These are phyloP conservation scores for Alviniconcha strummeri DNA, from an alignment of 2,888 invertebrate genomes.

Conservation along the genomic window DNA sequence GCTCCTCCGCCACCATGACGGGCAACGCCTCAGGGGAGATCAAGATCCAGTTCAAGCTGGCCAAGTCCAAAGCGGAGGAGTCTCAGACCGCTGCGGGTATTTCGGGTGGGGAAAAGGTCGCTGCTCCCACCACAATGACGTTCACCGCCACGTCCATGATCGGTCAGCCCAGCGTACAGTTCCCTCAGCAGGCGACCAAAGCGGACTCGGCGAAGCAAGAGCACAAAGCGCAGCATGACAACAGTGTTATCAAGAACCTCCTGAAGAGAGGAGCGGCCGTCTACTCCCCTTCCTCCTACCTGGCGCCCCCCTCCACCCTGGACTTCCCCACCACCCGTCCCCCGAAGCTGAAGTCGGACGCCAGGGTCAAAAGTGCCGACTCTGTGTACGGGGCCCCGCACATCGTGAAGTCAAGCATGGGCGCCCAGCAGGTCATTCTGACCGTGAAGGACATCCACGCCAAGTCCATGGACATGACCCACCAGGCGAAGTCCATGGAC, in stretches of 20 bases:
- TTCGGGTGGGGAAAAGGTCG: background rate
- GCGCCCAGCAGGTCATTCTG: conserved; percentile 31
- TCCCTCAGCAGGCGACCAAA: conserved; percentile 16
- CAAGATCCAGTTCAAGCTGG: conserved; percentile 59
- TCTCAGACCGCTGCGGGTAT: background rate
- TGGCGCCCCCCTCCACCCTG: background rate
- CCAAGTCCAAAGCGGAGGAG: conserved; percentile 36
- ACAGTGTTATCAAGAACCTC: conserved; percentile 83
- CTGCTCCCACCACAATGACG: background rate
- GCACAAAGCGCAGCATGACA: conserved; percentile 77
- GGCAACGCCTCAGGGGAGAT: conserved; percentile 52
- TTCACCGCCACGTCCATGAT: conserved; percentile 23
- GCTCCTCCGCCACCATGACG: conserved; percentile 27
- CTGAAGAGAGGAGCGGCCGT: conserved; percentile 78
- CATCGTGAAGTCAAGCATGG: conserved; percentile 16
- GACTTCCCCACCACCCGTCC: background rate
- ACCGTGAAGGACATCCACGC: conserved; percentile 30
- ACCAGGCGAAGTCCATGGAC: conserved; percentile 9
- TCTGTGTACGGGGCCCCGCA: conserved; percentile 7
- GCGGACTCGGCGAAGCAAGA: background rate
- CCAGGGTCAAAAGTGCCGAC: conserved; percentile 30
- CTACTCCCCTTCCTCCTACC: conserved; percentile 7
- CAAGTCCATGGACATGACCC: conserved; percentile 23
- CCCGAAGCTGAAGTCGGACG: conserved; percentile 22
- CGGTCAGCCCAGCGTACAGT: conserved; percentile 40